Conservation (phyloP, 2,797 vertebrate species). For the Columba guinea region DNA sequence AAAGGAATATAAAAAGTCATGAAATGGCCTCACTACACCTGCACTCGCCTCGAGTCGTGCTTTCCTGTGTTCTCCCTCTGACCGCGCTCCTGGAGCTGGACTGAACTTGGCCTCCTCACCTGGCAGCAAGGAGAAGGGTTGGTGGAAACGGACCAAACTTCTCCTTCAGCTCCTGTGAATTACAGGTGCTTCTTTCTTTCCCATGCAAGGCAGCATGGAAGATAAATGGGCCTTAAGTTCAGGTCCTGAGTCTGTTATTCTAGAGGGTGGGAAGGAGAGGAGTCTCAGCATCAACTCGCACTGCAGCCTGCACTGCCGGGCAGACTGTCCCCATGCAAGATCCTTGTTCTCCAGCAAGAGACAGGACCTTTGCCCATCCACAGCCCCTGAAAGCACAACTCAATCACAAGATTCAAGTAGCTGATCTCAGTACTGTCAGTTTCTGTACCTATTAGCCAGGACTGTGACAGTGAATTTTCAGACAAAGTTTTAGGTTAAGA, state of each 20-base stretch:
- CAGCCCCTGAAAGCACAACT: neutral
- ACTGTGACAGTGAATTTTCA: neutral
- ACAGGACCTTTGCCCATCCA: neutral
- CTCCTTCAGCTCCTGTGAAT: neutral
- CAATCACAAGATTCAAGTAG: accelerated
- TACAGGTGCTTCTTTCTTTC: neutral
- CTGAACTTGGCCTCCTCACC: neutral
- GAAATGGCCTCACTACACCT: neutral
- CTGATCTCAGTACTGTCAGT: neutral
- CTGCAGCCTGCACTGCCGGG: neutral
- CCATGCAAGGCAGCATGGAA: neutral
- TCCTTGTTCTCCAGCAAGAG: neutral
- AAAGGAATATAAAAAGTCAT: neutral
- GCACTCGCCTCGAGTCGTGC: neutral
- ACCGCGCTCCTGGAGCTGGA: neutral
- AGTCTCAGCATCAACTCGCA: neutral
- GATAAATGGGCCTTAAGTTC: neutral
- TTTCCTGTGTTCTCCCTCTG: neutral
- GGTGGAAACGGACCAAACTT: neutral
- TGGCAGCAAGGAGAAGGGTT: neutral
- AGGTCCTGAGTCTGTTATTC: neutral
- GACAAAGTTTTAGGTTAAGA: neutral
- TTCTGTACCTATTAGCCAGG: neutral
- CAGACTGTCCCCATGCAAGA: neutral
- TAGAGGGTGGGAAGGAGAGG: neutral